Evolutionary conservation across 1,140 invertebrate species (phyloP).

Genomic region (Drosophila serrata): DNA sequence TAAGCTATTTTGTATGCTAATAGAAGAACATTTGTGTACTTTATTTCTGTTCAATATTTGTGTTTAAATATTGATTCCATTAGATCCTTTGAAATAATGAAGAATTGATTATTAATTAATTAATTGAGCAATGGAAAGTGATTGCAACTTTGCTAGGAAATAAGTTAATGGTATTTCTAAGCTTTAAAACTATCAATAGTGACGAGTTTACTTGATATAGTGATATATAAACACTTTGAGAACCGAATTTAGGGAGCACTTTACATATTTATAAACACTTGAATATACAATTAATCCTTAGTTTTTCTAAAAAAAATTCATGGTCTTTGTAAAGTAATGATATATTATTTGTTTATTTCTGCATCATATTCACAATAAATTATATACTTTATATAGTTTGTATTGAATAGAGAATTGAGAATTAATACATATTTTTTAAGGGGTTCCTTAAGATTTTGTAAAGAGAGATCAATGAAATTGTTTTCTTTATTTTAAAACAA

Average conservation of each 20-base stretch:
- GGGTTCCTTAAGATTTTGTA: neutral
- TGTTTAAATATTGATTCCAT: neutral
- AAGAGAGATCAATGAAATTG: neutral
- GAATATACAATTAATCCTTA: no score
- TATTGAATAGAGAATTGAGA: no score
- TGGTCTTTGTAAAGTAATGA: neutral
- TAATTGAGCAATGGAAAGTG: neutral
- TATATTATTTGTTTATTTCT: no score
- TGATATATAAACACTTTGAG: neutral
- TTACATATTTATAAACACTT: no score
- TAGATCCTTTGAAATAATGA: neutral
- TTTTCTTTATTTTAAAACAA: neutral
- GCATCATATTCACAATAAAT: no score
- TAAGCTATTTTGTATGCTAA: conserved; percentile 10
- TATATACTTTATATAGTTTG: neutral
- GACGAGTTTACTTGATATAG: no score
- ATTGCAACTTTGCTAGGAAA: no score
- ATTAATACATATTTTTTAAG: neutral
- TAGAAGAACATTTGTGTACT: neutral
- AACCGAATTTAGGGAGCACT: no score
- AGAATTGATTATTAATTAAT: neutral
- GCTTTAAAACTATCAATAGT: no score
- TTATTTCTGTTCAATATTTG: conserved; percentile 8
- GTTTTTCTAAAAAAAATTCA: no score
- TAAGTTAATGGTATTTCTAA: neutral